Evolutionary conservation across 2,797 vertebrate genomes (phyloP).

Genomic region (Varecia variegata): DNA sequence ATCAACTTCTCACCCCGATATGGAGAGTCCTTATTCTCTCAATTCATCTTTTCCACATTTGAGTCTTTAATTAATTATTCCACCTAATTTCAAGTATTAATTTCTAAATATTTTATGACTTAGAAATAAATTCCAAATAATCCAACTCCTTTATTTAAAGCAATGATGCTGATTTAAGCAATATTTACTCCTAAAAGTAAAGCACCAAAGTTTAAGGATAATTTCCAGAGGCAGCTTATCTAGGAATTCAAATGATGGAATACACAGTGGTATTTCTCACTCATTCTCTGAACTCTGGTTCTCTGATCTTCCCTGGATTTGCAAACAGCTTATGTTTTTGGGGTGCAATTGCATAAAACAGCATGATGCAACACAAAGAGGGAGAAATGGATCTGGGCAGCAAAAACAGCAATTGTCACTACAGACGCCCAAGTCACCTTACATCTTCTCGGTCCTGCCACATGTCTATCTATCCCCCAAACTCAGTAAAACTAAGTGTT

Average conservation of each 20-base stretch:
- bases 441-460: rapidly evolving
- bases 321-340: neutral
- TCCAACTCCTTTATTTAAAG: neutral
- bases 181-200: neutral
- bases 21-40: neutral
- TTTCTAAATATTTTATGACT: neutral
- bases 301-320: neutral
- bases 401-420: neutral
- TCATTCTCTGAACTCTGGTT: neutral
- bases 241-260: neutral
- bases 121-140: neutral
- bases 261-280: neutral
- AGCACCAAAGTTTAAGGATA: neutral
- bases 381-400: neutral
- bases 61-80: neutral
- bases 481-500: neutral
- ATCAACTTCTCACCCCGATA: neutral
- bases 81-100: neutral
- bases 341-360: neutral
- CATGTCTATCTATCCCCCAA: neutral
- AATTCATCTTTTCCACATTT: neutral
- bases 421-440: neutral
- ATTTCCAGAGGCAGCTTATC: neutral
- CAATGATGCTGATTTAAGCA: neutral
- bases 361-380: neutral